Base-by-base conservation (phyloP, 2,888 invertebrate genomes). In the Octodonta nipae region DNA sequence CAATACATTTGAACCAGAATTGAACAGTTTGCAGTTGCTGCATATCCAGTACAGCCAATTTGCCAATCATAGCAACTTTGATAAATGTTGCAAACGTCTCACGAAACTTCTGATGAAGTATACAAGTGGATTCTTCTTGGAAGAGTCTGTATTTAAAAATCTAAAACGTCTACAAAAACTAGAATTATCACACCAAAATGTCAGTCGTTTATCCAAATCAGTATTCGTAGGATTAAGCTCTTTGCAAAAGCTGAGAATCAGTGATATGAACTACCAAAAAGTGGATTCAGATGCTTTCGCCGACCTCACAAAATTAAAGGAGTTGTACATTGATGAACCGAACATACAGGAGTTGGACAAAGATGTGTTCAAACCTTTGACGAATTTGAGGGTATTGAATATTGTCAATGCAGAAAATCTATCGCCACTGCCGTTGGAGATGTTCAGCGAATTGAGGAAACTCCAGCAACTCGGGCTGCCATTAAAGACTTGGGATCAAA, bases 31-130 rank as follows among this genome's bases (percentile, higher is more conserved):
- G 22, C 22, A 22, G 22, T 10, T 2, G 10, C 22, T 22, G 10
- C n/a, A 22, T 4, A 22, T 22, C 10, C 22, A 22, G 10, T 22
- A 22, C 22, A 4, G n/a, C 10, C n/a, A n/a, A 11, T 11, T 22
- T 4, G 10, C 22, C 10, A 11, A 22, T 10, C 3, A 4, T 3
- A 4, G 10, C 10, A 22, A 4, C 11, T 22, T 22, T 11, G 4
- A 22, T 22, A 22, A 22, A 11, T 22, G 22, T 11, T 22, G 22
- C 22, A 22, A 11, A 11, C n/a, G 11, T 4, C 22, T 22, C 10
- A 22, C n/a, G 22, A 22, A 22, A 22, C 4, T 22, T n/a, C n/a
- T 22, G 22, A n/a, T 22, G 22, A 22, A 11, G 22, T 10, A 22
- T 11, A 22, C 4, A n/a, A 22, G 10, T n/a, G 22, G 22, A 11